Evolutionary conservation across 2,113 vertebrate genomes (phyloP), one percentile per base, ranked within the genome.

Genomic region (Megaleporinus macrocephalus): DNA sequence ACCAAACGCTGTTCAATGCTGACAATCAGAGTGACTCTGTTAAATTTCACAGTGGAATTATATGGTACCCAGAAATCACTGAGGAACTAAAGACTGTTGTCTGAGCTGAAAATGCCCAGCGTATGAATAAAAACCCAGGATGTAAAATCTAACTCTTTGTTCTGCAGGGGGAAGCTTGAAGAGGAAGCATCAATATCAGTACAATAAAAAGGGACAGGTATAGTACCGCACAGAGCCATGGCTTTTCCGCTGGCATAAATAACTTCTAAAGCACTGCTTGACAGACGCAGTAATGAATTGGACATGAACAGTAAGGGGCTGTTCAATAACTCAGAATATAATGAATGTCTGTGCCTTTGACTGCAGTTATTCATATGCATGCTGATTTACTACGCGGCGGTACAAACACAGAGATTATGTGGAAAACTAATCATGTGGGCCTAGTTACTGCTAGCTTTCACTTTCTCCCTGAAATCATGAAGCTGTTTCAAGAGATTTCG

Each of bases 181-280:
- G 85, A 88, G 81, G 81, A 53, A 30, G 66, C 75, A 92, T 86
- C 77, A 84, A 89, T 81, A 84, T 83, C 49, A 66, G 78, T 69
- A 86, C 68, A 86, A 83, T 89, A 84, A 79, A 78, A 86, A 26
- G 70, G 62, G 88, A 91, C 88, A 87, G 89, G 29, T 88, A 88
- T 81, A 88, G 73, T 89, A 75, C 86, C 65, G 59, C 69, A 71
- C 49, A 44, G 68, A 83, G 75, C 49, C 51, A 83, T 81, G 80
- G 65, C 59, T 86, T 90, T 44, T 89, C 76, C 36, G 12, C 78
- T 73, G 13, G 29, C 66, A 77, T 88, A 88, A 90, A 91, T 89
- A 85, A 83, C 41, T 79, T 79, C 74, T 76, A 83, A 90, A 87
- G 78, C 24, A 65, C 44, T 71, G 75, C 80, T 79, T 73, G 78